Percentiles rank a stretch among this genome's conserved stretches.
phyloP scores from a whole-genome alignment of 1,140 invertebrate species.

The Caerostris darwini region DNA sequence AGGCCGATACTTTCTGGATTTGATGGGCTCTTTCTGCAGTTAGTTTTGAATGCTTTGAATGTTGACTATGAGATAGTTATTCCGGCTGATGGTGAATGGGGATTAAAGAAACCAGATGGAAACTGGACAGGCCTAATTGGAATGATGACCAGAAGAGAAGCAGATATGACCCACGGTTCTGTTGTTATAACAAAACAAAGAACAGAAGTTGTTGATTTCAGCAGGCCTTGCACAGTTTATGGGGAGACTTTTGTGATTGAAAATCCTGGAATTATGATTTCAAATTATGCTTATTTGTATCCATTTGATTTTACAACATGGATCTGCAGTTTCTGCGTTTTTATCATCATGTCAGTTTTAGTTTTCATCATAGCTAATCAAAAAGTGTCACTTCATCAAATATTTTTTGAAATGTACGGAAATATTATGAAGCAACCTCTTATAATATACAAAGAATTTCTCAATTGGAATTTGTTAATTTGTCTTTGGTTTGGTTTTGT shows the following conservation, averaged over 20 bases:
- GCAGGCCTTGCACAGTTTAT: background rate
- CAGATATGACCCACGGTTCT: background rate
- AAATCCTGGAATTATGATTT: background rate
- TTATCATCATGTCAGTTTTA: background rate
- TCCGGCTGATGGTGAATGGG: background rate
- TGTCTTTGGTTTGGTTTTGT: background rate
- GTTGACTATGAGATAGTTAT: background rate
- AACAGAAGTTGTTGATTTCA: background rate
- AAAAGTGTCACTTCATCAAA: background rate
- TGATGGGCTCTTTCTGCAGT: background rate
- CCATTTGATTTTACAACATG: background rate
- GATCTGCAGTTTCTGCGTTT: background rate
- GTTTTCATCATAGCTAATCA: background rate
- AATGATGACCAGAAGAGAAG: background rate
- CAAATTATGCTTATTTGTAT: background rate
- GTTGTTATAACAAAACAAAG: background rate
- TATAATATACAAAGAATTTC: background rate
- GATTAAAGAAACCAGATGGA: background rate
- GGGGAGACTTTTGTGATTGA: background rate
- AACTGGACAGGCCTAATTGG: slow-evolving; percentile 27
- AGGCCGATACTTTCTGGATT: background rate
- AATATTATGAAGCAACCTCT: slow-evolving; percentile 27
- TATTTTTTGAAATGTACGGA: background rate
- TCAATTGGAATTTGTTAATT: background rate
- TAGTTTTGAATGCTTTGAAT: background rate